Conservation (phyloP, 2,888 invertebrate species). For the Drosophila prolongata region DNA sequence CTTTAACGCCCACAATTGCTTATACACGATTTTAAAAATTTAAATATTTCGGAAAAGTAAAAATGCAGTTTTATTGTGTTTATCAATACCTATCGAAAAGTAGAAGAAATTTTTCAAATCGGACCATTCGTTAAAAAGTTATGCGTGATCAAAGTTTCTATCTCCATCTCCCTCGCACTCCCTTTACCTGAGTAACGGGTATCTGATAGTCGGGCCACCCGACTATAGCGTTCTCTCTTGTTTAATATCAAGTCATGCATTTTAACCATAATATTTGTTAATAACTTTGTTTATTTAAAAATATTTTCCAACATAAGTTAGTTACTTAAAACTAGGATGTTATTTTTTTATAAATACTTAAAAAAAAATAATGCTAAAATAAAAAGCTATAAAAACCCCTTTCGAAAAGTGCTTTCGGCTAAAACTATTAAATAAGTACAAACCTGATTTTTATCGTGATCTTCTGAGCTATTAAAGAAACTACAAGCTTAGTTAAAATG, state of each 20-base stretch:
- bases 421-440: neutral
- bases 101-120: too few species aligned
- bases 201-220: too few species aligned
- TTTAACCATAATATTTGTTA: neutral
- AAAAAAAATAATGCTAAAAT: neutral
- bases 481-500: neutral
- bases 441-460: conserved; percentile 3
- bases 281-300: neutral
- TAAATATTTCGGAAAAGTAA: too few species aligned
- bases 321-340: neutral
- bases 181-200: too few species aligned
- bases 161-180: too few species aligned
- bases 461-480: neutral
- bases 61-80: too few species aligned
- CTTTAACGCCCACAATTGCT: too few species aligned
- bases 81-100: too few species aligned
- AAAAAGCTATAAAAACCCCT: neutral
- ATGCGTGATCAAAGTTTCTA: too few species aligned
- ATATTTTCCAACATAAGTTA: neutral
- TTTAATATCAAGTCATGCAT: neutral
- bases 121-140: too few species aligned
- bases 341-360: neutral
- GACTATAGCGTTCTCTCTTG: too few species aligned
- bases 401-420: neutral
- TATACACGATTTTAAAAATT: too few species aligned